phyloP scores from a whole-genome alignment of 2,113 vertebrate genomes.

The Pseudolaguvia tuberculata region DNA sequence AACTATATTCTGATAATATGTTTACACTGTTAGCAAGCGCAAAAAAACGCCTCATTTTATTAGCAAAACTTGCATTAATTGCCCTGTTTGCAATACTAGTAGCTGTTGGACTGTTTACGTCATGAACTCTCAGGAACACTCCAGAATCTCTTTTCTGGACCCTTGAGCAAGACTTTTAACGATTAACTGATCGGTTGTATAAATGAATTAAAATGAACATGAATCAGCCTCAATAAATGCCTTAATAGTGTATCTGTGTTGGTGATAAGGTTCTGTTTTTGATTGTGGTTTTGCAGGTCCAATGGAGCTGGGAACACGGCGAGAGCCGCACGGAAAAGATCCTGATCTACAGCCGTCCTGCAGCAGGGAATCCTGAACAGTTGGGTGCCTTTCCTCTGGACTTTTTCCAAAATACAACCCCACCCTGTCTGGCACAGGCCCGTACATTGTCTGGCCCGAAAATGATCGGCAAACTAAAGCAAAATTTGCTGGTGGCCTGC shows the following conservation, averaged over 20 bases:
- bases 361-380: slow-evolving; percentile 59
- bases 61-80: background rate
- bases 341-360: slow-evolving; percentile 54
- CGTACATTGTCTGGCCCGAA: slow-evolving; percentile 46
- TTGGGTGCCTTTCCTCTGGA: slow-evolving; percentile 43
- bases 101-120: too few species aligned
- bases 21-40: slow-evolving; percentile 29
- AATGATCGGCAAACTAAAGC: slow-evolving; percentile 94
- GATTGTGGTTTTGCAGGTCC: slow-evolving; percentile 57
- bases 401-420: slow-evolving; percentile 23
- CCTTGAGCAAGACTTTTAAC: too few species aligned
- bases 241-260: background rate
- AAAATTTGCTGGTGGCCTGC: slow-evolving; percentile 90
- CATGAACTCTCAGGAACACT: background rate
- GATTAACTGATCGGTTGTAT: too few species aligned
- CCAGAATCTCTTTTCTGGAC: too few species aligned
- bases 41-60: too few species aligned
- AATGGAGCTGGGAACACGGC: slow-evolving; percentile 66
- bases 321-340: slow-evolving; percentile 59
- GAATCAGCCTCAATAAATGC: background rate
- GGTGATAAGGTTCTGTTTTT: slow-evolving; percentile 10
- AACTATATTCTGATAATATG: slow-evolving; percentile 20
- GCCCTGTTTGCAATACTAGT: background rate
- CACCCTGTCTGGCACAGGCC: slow-evolving; percentile 39
- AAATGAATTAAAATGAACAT: background rate